phyloP scores from a whole-genome alignment of 2,888 invertebrate genomes.

The Octonoba sinensis region DNA sequence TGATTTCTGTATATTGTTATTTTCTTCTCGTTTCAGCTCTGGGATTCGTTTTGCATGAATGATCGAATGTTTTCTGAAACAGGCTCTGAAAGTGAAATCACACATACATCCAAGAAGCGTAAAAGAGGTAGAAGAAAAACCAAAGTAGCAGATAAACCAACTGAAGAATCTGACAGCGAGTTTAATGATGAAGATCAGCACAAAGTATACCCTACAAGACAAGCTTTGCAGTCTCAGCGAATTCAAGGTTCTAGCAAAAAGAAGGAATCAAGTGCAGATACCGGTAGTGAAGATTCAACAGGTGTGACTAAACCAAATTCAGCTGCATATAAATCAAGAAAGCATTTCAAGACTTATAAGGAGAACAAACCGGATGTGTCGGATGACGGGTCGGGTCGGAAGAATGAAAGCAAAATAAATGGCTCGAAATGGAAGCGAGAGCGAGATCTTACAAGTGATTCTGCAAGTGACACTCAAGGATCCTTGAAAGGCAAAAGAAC shows the following conservation, averaged over 20 bases:
- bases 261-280: conserved; percentile 49
- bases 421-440: conserved; percentile 38
- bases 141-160: not conserved
- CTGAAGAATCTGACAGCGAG: conserved; percentile 50
- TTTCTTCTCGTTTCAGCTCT: not conserved
- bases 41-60: conserved; percentile 1
- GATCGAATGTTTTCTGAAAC: conserved; percentile 29
- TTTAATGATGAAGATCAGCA: conserved; percentile 31
- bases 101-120: conserved; percentile 3
- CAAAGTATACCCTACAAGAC: conserved; percentile 45
- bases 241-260: conserved; percentile 29
- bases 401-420: conserved; percentile 19
- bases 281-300: conserved; percentile 45
- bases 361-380: conserved; percentile 29
- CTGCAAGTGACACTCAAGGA: conserved; percentile 34
- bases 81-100: conserved; percentile 39
- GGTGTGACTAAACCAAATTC: conserved; percentile 4
- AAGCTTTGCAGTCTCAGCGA: conserved; percentile 12
- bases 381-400: conserved; percentile 7
- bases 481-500: conserved; percentile 12
- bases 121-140: conserved; percentile 5
- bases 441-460: conserved; percentile 43
- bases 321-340: conserved; percentile 8
- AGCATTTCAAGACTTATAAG: conserved; percentile 8
- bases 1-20: not conserved